phyloP scores from a whole-genome alignment of 2,888 invertebrate genomes.

The Lasioglossum marginatum region DNA sequence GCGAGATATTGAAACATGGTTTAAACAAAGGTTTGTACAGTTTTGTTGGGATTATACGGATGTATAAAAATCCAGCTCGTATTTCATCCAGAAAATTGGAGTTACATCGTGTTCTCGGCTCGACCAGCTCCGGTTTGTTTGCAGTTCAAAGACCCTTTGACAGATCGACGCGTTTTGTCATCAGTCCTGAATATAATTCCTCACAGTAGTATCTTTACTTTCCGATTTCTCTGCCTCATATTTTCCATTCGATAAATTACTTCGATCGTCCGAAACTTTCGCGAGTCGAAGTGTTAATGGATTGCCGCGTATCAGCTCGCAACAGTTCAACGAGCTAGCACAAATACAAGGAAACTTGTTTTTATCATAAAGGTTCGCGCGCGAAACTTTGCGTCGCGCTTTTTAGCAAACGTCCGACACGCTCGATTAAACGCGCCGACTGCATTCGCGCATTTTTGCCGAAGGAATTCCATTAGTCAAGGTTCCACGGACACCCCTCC shows the following conservation, averaged over 20 bases:
- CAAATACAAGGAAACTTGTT: neutral
- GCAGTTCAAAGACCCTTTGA: neutral
- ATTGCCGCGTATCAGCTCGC: neutral
- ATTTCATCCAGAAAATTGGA: neutral
- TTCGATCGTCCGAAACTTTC: neutral
- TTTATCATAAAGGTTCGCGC: neutral
- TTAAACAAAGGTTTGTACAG: neutral
- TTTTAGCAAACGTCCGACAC: neutral
- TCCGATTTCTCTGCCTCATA: neutral
- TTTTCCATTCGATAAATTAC: neutral
- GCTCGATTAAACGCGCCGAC: neutral
- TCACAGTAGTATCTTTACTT: neutral
- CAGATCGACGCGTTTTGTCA: neutral
- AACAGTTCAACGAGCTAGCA: neutral
- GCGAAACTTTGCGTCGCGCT: neutral
- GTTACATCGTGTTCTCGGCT: neutral
- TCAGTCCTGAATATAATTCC: neutral
- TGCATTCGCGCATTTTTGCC: neutral
- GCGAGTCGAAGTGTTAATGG: neutral
- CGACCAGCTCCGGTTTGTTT: neutral
- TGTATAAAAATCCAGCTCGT: neutral
- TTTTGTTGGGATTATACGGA: neutral
- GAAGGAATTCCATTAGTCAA: slow-evolving; percentile 1
- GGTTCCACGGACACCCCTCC: neutral
- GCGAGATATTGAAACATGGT: neutral